These are phyloP conservation scores for Polylopha cassiicola DNA, from an alignment of 2,888 invertebrate genomes.

Conservation along the genomic window DNA sequence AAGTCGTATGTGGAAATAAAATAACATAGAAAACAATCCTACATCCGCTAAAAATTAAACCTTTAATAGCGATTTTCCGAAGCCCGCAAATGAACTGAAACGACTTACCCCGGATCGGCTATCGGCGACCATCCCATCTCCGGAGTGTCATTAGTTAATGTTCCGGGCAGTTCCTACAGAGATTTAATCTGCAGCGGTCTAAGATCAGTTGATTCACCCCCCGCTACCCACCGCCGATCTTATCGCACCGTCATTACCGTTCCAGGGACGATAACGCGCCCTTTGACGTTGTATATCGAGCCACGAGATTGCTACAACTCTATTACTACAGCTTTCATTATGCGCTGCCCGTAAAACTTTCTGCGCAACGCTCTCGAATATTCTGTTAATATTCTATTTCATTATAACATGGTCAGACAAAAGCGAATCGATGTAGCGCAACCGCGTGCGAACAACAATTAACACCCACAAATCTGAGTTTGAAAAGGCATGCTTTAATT, in stretches of 20 bases:
- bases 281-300: constrained; percentile 34
- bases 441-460: constrained; percentile 38
- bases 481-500: constrained; percentile 11
- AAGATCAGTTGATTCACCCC: constrained; percentile 52
- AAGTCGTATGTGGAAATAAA: too few species aligned
- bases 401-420: constrained; percentile 25
- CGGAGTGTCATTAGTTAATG: constrained; percentile 64
- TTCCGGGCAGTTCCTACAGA: constrained; percentile 57
- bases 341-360: constrained; percentile 29
- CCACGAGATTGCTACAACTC: constrained; percentile 43
- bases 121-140: constrained; percentile 48
- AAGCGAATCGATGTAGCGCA: constrained; percentile 40
- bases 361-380: constrained; percentile 1
- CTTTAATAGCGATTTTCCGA: constrained; percentile 43
- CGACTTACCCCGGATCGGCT: constrained; percentile 34
- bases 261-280: constrained; percentile 45
- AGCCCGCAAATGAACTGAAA: constrained; percentile 51
- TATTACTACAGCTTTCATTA: constrained; percentile 46
- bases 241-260: constrained; percentile 54
- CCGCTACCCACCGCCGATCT: constrained; percentile 31
- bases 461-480: constrained; percentile 47
- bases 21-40: too few species aligned
- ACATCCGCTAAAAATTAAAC: too few species aligned
- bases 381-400: not conserved
- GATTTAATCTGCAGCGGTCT: constrained; percentile 53